Evolutionary conservation across 2,888 invertebrate genomes (phyloP).

Genomic region (Amblyjoppa fuscipennis): DNA sequence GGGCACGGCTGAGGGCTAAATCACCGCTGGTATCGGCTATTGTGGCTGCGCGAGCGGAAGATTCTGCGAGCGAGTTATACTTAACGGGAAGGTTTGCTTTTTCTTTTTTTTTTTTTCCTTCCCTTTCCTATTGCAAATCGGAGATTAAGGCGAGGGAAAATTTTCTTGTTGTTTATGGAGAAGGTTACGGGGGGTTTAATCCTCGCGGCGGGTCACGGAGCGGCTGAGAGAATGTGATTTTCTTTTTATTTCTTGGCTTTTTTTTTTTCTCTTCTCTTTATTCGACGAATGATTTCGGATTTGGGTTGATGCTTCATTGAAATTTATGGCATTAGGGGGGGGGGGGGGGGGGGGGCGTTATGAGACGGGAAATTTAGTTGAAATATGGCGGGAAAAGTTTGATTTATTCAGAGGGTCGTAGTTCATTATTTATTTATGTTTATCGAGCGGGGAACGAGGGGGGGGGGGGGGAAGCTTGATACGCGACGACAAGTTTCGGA

Average conservation of each 20-base stretch:
- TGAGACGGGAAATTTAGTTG: not conserved
- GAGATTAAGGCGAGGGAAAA: not conserved
- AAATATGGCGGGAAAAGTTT: not conserved
- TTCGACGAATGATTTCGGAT: not conserved
- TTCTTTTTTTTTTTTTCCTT: too few relatives aligned
- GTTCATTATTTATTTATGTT: not conserved
- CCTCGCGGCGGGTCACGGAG: not conserved
- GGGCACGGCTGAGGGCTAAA: conserved; percentile 1
- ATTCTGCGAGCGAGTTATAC: not conserved
- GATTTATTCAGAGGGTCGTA: not conserved
- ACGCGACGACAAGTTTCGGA: not conserved
- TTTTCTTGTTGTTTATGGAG: not conserved
- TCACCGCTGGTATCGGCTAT: conserved; percentile 7
- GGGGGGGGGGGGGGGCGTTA: not conserved
- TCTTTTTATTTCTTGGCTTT: not conserved
- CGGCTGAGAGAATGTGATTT: not conserved
- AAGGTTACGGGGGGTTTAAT: not conserved
- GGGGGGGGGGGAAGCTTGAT: too few relatives aligned
- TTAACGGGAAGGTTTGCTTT: not conserved
- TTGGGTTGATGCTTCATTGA: not conserved
- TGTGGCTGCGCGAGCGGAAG: conserved; percentile 6
- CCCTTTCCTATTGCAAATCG: not conserved
- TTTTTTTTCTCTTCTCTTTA: not conserved
- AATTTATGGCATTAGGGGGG: not conserved
- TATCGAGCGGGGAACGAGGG: not conserved